Base-by-base conservation (phyloP, 2,797 vertebrate species). In the Novumbra hubbsi region DNA sequence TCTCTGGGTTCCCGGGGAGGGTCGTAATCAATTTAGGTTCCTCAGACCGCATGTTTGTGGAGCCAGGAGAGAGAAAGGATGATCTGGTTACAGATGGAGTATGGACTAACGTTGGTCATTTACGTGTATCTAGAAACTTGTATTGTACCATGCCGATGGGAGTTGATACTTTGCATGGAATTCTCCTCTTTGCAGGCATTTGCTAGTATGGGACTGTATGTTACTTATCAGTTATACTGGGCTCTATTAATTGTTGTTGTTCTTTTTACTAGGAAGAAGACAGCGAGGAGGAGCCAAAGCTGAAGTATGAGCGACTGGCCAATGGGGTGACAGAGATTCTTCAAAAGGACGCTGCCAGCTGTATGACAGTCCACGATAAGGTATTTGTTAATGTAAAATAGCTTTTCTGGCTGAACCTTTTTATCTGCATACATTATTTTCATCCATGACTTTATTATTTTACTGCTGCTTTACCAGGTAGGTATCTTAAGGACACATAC, bases 331-430 rank as follows among this genome's bases (percentile, higher is more conserved):
- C 95, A 0, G 97, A 98, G 83, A 98, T 99, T 86, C 95, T 99
- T 62, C 96, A 97, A 87, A 97, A 95, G 62, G 97, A 99, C 84
- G 97, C 96, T 41, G 96, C 98, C 83, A 99, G 98, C 91, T 99
- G 97, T 82, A 98, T 99, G 96, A 98, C 96, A 0, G 96, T 99
- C 45, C 98, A 99, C 71, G 98, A 99, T 89, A 99, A 99, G 96
- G 98, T 99, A 92, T 76, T 76, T 82, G 79, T 70, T 68, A 76
- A 14, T 45, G 70, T 66, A 52, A 78, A 66, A 78, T 80, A 86
- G 72, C 76, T 71, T 83, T 19, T 72, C 81, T 62, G 5, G 50
- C 74, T 83, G 67, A 63, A 62, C 32, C 17, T 86, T 84, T 79
- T 88, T 87, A 45, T 45, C 41, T 81, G 78, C 68, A 66, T 73